Percentiles rank a stretch among this genome's conserved stretches.
These are phyloP conservation scores for Hymenopus coronatus DNA, from an alignment of 2,888 invertebrate species.

Conservation along the genomic window DNA sequence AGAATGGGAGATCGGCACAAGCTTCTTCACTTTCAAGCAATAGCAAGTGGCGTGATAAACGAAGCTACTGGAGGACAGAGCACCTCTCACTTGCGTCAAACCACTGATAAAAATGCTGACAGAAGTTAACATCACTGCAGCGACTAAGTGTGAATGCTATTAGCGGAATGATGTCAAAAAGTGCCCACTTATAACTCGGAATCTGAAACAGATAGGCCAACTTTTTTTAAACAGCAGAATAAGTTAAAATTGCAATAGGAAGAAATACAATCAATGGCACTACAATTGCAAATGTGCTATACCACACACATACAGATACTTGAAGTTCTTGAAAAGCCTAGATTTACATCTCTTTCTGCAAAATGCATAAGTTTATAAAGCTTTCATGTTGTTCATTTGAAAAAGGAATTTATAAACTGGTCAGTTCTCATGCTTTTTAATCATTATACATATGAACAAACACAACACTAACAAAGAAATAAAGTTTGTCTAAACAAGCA, in stretches of 20 bases:
- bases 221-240: neutral
- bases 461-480: too few species aligned
- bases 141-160: neutral
- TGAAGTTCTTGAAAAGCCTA: neutral
- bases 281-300: neutral
- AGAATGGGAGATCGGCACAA: conserved; percentile 65
- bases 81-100: too few species aligned
- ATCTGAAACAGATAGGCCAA: neutral
- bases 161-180: neutral
- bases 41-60: conserved; percentile 11
- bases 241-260: neutral
- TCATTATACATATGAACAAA: neutral
- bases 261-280: neutral
- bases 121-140: too few species aligned
- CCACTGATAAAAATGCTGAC: too few species aligned
- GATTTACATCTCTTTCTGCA: neutral
- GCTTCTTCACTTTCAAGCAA: conserved; percentile 51
- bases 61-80: neutral
- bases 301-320: neutral
- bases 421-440: neutral
- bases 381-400: neutral
- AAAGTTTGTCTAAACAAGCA: too few species aligned
- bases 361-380: neutral
- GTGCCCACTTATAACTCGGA: neutral
- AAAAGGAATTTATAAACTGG: neutral